These are phyloP conservation scores for Oxycera nigricornis DNA, from an alignment of 2,888 invertebrate genomes.

Conservation along the genomic window DNA sequence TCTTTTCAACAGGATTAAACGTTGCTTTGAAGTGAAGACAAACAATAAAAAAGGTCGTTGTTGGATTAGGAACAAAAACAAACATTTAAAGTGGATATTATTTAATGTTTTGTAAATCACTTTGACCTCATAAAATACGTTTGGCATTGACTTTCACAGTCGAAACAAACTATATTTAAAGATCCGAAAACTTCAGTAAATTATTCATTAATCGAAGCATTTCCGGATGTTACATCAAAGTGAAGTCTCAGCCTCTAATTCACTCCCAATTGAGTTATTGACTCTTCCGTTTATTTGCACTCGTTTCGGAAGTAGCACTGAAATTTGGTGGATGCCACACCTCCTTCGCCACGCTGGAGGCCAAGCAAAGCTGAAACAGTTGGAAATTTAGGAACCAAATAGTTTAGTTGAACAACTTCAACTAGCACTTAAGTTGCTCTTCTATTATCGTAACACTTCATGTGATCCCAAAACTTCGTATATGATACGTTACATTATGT, in stretches of 20 bases:
- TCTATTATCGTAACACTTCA: slow-evolving; percentile 38
- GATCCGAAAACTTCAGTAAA: too few relatives aligned
- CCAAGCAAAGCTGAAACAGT: neutral
- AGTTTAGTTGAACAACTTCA: slow-evolving; percentile 37
- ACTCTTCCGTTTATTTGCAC: slow-evolving; percentile 29
- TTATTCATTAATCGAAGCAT: too few relatives aligned
- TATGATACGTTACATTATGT: slow-evolving; percentile 35
- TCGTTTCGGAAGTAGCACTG: slow-evolving; percentile 18
- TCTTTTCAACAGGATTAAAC: neutral
- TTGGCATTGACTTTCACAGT: too few relatives aligned
- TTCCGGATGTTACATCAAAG: too few relatives aligned
- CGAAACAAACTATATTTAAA: too few relatives aligned
- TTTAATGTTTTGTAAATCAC: too few relatives aligned
- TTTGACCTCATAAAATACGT: too few relatives aligned
- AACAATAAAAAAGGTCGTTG: neutral
- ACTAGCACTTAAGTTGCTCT: slow-evolving; percentile 36
- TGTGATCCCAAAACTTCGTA: slow-evolving; percentile 29
- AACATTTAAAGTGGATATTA: too few relatives aligned
- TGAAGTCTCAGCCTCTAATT: neutral
- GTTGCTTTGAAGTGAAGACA: neutral
- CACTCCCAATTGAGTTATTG: slow-evolving; percentile 17
- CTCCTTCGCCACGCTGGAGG: neutral
- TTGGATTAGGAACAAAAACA: neutral
- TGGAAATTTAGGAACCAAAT: slow-evolving; percentile 29
- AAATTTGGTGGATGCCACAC: slow-evolving; percentile 7